phyloP scores from a whole-genome alignment of 2,797 vertebrate species.

The Limnodromus scolopaceus region DNA sequence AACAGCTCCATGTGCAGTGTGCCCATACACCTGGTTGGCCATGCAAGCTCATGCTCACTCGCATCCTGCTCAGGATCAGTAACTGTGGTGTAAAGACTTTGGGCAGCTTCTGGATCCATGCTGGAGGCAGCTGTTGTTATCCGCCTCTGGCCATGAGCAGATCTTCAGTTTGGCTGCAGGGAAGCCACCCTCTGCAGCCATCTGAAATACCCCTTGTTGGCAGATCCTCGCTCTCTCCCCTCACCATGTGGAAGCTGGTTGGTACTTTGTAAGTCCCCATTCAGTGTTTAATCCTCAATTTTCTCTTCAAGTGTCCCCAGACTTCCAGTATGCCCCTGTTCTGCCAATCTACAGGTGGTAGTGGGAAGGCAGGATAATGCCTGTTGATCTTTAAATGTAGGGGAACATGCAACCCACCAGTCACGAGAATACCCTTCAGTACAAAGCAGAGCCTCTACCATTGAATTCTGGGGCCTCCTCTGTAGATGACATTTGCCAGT shows the following conservation, averaged over 20 bases:
- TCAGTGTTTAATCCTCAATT: background rate
- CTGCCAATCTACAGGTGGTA: too few relatives aligned
- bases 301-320: background rate
- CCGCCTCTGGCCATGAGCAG: background rate
- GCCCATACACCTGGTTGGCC: background rate
- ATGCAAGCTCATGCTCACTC: rapidly evolving
- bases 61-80: background rate
- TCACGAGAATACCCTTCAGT: background rate
- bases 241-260: background rate
- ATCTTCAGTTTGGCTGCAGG: background rate
- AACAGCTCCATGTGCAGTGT: too few relatives aligned
- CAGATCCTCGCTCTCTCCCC: background rate
- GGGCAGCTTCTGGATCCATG: background rate
- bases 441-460: background rate
- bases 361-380: background rate
- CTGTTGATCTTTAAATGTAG: background rate
- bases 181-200: background rate
- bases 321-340: background rate
- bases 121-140: too few relatives aligned
- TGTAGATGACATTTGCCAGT: background rate
- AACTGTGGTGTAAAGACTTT: background rate
- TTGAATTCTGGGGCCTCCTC: background rate
- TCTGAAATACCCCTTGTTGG: background rate
- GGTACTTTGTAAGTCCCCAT: background rate
- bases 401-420: rapidly evolving